phyloP scores from a whole-genome alignment of 2,113 vertebrate species.

The Rhinopomastus cyanomelas region DNA sequence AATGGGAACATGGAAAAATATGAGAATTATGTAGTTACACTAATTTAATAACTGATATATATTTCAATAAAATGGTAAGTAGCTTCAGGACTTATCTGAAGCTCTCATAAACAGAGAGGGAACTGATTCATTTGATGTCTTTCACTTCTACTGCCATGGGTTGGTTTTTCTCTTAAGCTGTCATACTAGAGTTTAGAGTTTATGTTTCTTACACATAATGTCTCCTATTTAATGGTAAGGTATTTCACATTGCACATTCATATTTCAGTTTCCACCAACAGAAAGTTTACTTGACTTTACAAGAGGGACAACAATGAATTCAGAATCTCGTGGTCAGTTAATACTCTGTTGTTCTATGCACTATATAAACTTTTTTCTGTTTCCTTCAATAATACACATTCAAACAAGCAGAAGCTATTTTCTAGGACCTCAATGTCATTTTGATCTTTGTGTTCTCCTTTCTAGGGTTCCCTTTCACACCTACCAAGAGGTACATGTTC shows the following conservation, averaged over 20 bases:
- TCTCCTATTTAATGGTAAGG: background rate
- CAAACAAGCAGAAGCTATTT: background rate
- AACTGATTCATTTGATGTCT: background rate
- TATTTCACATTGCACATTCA: background rate
- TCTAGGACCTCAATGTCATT: background rate
- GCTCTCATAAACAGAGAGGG: background rate
- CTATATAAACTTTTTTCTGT: background rate
- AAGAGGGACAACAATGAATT: background rate
- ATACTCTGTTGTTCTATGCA: background rate
- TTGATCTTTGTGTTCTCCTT: background rate
- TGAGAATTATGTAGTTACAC: background rate
- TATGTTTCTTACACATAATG: background rate
- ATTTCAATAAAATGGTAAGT: background rate
- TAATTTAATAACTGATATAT: background rate
- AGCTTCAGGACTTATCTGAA: background rate
- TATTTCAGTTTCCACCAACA: background rate
- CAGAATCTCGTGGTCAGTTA: background rate
- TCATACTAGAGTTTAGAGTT: background rate
- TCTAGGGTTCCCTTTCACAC: background rate
- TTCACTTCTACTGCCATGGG: background rate
- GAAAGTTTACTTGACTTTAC: background rate
- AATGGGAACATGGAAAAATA: background rate
- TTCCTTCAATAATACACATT: background rate
- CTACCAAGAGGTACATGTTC: background rate
- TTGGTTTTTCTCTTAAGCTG: background rate